A percentile compares a stretch with the other conserved stretches of the same genome.
Evolutionary conservation across 2,888 invertebrate species (phyloP).

Genomic region (Adelognathus sp.): DNA sequence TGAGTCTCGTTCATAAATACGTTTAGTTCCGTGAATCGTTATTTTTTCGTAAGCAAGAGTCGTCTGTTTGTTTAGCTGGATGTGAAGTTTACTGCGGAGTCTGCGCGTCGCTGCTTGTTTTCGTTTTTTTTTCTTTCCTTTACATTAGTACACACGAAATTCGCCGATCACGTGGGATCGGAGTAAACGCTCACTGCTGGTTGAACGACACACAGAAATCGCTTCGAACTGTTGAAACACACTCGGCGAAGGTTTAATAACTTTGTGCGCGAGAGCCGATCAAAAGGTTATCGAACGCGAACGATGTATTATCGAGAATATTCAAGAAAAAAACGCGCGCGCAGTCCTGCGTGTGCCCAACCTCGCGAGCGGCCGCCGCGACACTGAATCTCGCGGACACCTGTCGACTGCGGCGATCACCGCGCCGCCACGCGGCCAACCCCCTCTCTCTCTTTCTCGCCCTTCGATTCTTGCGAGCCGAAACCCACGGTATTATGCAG

Average conservation of each 20-base stretch:
- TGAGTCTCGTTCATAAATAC: neutral
- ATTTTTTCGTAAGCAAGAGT: constrained; percentile 35
- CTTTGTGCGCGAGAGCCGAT: neutral
- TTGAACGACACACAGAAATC: neutral
- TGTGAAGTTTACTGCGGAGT: constrained; percentile 41
- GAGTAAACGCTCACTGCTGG: constrained; percentile 33
- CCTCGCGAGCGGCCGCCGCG: constrained; percentile 80
- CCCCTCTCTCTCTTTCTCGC: constrained; percentile 54
- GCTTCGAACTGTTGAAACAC: neutral
- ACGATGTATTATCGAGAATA: neutral
- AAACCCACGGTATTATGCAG: constrained; percentile 60
- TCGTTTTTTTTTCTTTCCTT: constrained; percentile 18
- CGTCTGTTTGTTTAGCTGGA: constrained; percentile 42
- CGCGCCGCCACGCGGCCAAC: constrained; percentile 72
- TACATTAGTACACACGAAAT: neutral
- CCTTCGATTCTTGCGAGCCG: constrained; percentile 21
- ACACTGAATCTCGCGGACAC: constrained; percentile 79
- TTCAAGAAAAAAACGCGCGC: constrained; percentile 56
- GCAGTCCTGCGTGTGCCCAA: constrained; percentile 70
- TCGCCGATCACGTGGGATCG: constrained; percentile 58
- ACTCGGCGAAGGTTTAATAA: neutral
- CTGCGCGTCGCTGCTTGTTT: constrained; percentile 45
- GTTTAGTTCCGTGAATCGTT: constrained; percentile 17
- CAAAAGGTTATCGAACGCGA: neutral
- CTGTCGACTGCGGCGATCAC: constrained; percentile 77